Percentiles rank a stretch among this genome's conserved stretches.
Evolutionary conservation across 1,140 invertebrate species (phyloP).

Genomic region (Danaus plexippus): DNA sequence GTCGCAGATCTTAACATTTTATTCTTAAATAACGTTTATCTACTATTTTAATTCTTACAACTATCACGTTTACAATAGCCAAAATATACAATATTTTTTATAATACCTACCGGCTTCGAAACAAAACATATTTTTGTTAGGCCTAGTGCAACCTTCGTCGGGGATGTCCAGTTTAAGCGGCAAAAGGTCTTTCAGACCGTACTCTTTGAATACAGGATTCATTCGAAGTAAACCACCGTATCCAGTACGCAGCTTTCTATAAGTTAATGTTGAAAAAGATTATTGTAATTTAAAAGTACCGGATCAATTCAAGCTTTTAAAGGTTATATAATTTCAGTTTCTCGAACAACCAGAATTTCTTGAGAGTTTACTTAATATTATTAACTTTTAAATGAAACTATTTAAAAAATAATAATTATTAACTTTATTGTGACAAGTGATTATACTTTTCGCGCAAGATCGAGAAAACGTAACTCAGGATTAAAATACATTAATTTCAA

Average conservation of each 20-base stretch:
- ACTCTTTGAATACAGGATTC: slow-evolving; percentile 90
- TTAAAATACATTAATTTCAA: too few species aligned
- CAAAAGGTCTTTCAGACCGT: slow-evolving; percentile 89
- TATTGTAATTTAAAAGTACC: background rate
- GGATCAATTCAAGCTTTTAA: too few species aligned
- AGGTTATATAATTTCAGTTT: too few species aligned
- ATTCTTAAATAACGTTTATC: background rate
- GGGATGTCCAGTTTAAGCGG: slow-evolving; percentile 92
- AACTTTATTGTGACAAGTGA: too few species aligned
- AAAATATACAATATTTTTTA: slow-evolving; percentile 3
- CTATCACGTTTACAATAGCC: background rate
- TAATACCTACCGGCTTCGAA: slow-evolving; percentile 84
- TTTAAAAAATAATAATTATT: too few species aligned
- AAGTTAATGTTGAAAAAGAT: slow-evolving; percentile 11
- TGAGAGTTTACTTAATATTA: too few species aligned
- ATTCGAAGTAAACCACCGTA: slow-evolving; percentile 85
- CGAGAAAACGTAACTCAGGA: too few species aligned
- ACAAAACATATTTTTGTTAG: slow-evolving; percentile 90
- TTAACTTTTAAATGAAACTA: too few species aligned
- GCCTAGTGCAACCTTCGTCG: slow-evolving; percentile 92
- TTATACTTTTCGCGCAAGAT: too few species aligned
- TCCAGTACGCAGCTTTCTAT: slow-evolving; percentile 82
- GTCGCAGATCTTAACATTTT: background rate
- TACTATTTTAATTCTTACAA: too few species aligned
- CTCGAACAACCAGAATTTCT: too few species aligned